A percentile compares a stretch with the other conserved stretches of the same genome.
These are phyloP conservation scores for Globodera rostochiensis DNA, from an alignment of 1,140 invertebrate species.

Conservation along the genomic window DNA sequence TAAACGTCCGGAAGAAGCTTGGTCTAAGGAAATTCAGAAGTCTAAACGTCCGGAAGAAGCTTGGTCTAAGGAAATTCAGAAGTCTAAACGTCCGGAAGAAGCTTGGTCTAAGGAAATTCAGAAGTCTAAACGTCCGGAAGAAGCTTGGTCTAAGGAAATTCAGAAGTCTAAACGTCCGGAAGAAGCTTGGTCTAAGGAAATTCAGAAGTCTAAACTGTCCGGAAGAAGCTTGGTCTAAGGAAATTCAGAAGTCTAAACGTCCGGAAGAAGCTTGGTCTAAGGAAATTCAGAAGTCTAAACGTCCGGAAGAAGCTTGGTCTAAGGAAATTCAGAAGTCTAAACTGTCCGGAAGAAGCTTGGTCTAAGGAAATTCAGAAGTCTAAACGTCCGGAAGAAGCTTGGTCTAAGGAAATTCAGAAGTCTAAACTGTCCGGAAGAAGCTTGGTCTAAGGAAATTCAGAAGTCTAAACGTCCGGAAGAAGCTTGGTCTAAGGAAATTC, in stretches of 20 bases:
- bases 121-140: slow-evolving; percentile 20
- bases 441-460: background rate
- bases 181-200: slow-evolving; percentile 19
- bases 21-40: no score
- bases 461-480: slow-evolving; percentile 22
- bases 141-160: slow-evolving; percentile 14
- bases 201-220: no score
- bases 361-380: no score
- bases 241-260: background rate
- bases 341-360: slow-evolving; percentile 31
- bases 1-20: slow-evolving; percentile 29
- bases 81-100: slow-evolving; percentile 2
- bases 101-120: slow-evolving; percentile 14
- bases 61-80: background rate
- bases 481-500: slow-evolving; percentile 13
- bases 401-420: background rate
- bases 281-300: background rate
- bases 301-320: slow-evolving; percentile 30
- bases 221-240: slow-evolving; percentile 16
- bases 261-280: slow-evolving; percentile 29
- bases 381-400: slow-evolving; percentile 33
- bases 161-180: slow-evolving; percentile 21
- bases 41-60: slow-evolving; percentile 35
- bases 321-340: background rate
- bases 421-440: slow-evolving; percentile 13